phyloP scores from a whole-genome alignment of 2,113 vertebrate species.

The Dromiciops gliroides region DNA sequence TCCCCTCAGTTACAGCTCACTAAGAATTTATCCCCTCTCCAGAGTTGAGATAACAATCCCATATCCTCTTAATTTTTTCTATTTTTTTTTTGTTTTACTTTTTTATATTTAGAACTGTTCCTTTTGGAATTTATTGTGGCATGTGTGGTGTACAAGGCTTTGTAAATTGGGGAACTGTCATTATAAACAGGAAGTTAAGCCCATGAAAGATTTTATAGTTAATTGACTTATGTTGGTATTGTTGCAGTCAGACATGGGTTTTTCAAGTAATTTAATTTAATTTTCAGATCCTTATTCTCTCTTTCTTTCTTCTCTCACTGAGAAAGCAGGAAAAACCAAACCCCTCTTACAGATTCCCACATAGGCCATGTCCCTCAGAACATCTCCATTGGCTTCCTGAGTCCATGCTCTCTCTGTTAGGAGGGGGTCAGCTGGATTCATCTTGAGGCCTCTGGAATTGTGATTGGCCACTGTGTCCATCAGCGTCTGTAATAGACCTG shows the following conservation, averaged over 20 bases:
- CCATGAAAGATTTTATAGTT: not conserved
- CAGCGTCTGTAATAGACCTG: too few species aligned
- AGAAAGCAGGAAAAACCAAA: not conserved
- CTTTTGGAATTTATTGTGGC: not conserved
- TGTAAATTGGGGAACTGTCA: not conserved
- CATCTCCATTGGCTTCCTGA: too few species aligned
- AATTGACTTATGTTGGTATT: not conserved
- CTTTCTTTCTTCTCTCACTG: not conserved
- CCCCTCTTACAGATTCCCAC: not conserved
- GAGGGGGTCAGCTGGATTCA: not conserved
- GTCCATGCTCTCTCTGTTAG: too few species aligned
- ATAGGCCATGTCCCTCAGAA: too few species aligned
- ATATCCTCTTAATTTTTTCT: not conserved
- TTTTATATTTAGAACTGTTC: not conserved
- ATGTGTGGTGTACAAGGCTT: not conserved
- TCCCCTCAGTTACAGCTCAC: not conserved
- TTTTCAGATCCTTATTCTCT: not conserved
- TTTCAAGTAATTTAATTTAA: not conserved
- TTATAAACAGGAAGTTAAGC: not conserved
- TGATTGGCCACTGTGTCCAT: not conserved
- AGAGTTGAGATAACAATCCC: not conserved
- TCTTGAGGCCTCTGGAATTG: too few species aligned
- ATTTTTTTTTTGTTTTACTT: too few species aligned
- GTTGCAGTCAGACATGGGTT: not conserved
- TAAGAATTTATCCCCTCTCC: not conserved